These are phyloP conservation scores for Zaprionus lachaisei DNA, from an alignment of 1,140 invertebrate genomes.

Conservation along the genomic window DNA sequence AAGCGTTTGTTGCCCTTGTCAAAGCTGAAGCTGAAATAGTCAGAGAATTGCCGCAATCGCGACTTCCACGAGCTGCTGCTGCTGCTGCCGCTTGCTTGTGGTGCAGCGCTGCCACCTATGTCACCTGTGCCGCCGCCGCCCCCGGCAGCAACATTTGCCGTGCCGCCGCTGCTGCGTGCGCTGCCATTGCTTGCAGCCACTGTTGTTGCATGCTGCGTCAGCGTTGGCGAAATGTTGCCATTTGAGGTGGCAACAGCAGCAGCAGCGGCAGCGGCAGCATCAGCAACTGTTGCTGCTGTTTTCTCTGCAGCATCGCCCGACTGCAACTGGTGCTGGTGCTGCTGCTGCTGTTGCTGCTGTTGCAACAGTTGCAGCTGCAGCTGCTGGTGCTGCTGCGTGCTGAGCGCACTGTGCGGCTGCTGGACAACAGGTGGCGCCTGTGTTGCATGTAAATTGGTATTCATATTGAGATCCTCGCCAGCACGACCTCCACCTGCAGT, in stretches of 20 bases:
- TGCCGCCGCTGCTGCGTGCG: slow-evolving; percentile 29
- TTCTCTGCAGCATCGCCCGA: slow-evolving; percentile 24
- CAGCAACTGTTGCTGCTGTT: slow-evolving; percentile 1
- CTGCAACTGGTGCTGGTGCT: slow-evolving; percentile 13
- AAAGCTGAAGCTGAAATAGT: slow-evolving; percentile 82
- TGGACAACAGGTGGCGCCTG: slow-evolving; percentile 22
- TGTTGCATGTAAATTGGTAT: slow-evolving; percentile 23
- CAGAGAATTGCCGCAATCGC: slow-evolving; percentile 78
- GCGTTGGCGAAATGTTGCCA: slow-evolving; percentile 64
- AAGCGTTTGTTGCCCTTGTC: slow-evolving; percentile 81
- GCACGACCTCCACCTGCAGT: slow-evolving; percentile 17
- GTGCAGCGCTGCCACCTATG: background rate
- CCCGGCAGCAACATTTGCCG: slow-evolving; percentile 5
- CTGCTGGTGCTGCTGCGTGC: slow-evolving; percentile 17
- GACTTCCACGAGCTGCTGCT: slow-evolving; percentile 69
- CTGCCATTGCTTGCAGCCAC: slow-evolving; percentile 59
- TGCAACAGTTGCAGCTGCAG: slow-evolving; percentile 19
- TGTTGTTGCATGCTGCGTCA: slow-evolving; percentile 26
- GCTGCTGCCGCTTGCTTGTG: slow-evolving; percentile 26
- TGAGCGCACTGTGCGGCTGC: slow-evolving; percentile 17
- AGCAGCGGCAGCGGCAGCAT: background rate
- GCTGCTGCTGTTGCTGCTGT: slow-evolving; percentile 35
- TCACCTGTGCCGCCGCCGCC: background rate
- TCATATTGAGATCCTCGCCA: slow-evolving; percentile 74
- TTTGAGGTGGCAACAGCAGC: slow-evolving; percentile 47